Conservation (phyloP, 2,797 vertebrate species). For the Poeciliopsis paucimaculata region DNA sequence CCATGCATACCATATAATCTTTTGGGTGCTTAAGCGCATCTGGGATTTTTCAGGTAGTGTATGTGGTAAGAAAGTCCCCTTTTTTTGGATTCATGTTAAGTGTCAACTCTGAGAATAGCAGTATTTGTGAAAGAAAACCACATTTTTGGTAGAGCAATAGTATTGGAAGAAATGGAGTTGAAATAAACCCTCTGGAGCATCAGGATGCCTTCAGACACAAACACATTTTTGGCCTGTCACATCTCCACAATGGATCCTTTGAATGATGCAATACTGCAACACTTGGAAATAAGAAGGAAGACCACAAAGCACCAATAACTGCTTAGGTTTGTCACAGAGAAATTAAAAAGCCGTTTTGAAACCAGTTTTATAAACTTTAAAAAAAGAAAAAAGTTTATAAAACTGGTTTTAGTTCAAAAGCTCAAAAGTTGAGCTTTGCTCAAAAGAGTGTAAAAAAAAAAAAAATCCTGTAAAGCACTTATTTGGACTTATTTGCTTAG, state of each 20-base stretch:
- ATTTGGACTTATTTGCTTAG: background rate
- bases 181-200: background rate
- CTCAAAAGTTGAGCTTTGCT: background rate
- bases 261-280: background rate
- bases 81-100: background rate
- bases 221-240: background rate
- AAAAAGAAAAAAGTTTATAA: background rate
- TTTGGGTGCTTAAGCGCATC: background rate
- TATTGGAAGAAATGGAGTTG: background rate
- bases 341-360: background rate
- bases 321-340: background rate
- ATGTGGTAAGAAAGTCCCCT: background rate
- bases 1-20: background rate
- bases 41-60: background rate
- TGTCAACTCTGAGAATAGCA: background rate
- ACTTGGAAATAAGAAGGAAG: background rate
- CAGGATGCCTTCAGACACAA: background rate
- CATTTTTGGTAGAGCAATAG: background rate
- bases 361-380: background rate
- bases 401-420: too few relatives aligned
- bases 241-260: background rate
- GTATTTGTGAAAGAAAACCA: background rate
- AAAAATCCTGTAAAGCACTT: background rate
- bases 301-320: background rate
- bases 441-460: background rate